A percentile compares a stretch with the other conserved stretches of the same genome.
phyloP scores from a whole-genome alignment of 2,113 vertebrate species.

The Laticauda colubrina region DNA sequence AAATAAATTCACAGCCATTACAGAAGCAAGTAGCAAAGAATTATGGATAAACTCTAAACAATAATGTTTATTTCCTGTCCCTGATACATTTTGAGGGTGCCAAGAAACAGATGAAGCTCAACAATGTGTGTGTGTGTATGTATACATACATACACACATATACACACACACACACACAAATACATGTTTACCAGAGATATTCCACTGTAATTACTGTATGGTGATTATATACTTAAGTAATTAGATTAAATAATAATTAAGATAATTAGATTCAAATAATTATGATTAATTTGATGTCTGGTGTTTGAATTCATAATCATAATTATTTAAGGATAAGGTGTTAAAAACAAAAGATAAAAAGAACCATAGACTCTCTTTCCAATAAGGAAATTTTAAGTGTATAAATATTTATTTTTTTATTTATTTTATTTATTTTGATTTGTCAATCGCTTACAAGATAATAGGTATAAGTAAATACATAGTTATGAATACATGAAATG shows the following conservation, averaged over 20 bases:
- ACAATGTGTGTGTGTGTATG: neutral
- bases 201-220: neutral
- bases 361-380: neutral
- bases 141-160: accelerated
- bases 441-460: no score
- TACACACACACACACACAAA: no score
- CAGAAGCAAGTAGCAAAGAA: neutral
- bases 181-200: neutral
- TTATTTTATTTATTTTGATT: no score
- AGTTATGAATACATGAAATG: no score
- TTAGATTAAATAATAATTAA: no score
- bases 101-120: neutral
- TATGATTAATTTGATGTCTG: neutral
- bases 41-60: neutral
- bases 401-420: neutral
- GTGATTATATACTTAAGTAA: no score
- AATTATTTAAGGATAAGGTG: neutral
- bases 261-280: neutral
- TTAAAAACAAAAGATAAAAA: neutral
- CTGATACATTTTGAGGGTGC: neutral
- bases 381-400: neutral
- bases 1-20: neutral
- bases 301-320: neutral
- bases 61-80: neutral
- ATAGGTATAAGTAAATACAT: no score